Conservation (phyloP, 2,797 vertebrate genomes). For the Anguilla obscura region DNA sequence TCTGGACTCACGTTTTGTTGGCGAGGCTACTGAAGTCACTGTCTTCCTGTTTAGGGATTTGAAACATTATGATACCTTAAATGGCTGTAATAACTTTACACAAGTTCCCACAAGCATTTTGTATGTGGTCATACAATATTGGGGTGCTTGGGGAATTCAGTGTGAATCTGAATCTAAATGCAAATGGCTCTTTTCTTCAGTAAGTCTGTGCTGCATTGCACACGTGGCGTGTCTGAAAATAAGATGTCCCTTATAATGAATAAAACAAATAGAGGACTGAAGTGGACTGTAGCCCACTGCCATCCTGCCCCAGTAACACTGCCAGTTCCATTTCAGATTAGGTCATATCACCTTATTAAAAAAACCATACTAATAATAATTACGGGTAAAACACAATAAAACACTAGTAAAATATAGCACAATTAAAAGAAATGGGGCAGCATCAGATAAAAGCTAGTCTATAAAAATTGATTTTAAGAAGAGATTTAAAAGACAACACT, state of each 20-base stretch:
- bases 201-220: not conserved
- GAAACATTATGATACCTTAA: not conserved
- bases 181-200: not conserved
- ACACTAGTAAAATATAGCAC: too few species aligned
- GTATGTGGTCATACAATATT: not conserved
- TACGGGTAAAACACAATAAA: too few species aligned
- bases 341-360: not conserved
- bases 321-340: not conserved
- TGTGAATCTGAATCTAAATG: not conserved
- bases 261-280: constrained; percentile 37
- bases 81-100: constrained; percentile 14
- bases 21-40: constrained; percentile 31
- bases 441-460: too few species aligned
- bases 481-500: too few species aligned
- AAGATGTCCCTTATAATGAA: not conserved
- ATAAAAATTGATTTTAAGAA: too few species aligned
- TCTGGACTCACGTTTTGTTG: constrained; percentile 39
- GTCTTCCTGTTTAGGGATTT: constrained; percentile 19
- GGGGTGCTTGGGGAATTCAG: not conserved
- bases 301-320: not conserved
- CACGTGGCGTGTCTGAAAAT: not conserved
- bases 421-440: too few species aligned
- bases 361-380: too few species aligned
- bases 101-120: not conserved
- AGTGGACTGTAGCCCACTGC: constrained; percentile 4